Conservation (phyloP, 2,113 vertebrate species). For the Xyliphius kryptos region DNA sequence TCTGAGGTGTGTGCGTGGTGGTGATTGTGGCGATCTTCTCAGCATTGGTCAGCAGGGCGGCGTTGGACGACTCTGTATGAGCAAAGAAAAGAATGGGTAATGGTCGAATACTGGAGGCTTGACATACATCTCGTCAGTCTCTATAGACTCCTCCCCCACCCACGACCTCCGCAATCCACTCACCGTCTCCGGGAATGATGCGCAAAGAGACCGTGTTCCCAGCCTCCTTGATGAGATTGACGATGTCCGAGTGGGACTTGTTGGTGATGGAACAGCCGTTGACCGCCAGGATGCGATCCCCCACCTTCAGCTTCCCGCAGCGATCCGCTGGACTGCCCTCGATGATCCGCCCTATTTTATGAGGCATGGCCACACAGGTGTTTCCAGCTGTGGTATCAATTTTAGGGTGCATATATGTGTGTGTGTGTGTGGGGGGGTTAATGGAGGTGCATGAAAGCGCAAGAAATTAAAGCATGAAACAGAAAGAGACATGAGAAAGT, state of each 20-base stretch:
- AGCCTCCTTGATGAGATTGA: slow-evolving; percentile 97
- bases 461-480: too few species aligned
- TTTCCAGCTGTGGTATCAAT: slow-evolving; percentile 81
- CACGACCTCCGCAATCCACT: too few species aligned
- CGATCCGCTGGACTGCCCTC: slow-evolving; percentile 97
- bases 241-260: slow-evolving; percentile 98
- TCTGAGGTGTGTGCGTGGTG: slow-evolving; percentile 40
- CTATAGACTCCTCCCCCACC: too few species aligned
- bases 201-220: slow-evolving; percentile 95
- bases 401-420: slow-evolving; percentile 46
- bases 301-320: slow-evolving; percentile 97
- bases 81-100: too few species aligned
- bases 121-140: too few species aligned
- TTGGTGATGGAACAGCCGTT: slow-evolving; percentile 98
- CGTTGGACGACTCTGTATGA: slow-evolving; percentile 33
- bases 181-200: slow-evolving; percentile 98
- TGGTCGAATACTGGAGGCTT: too few species aligned
- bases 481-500: too few species aligned
- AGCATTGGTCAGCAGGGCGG: slow-evolving; percentile 37
- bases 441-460: too few species aligned
- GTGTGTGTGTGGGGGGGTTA: slow-evolving; percentile 28
- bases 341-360: slow-evolving; percentile 99
- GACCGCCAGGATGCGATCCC: slow-evolving; percentile 93
- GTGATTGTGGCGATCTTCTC: too few species aligned
- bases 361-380: slow-evolving; percentile 98